phyloP scores from a whole-genome alignment of 2,797 vertebrate genomes.

The Varecia variegata region DNA sequence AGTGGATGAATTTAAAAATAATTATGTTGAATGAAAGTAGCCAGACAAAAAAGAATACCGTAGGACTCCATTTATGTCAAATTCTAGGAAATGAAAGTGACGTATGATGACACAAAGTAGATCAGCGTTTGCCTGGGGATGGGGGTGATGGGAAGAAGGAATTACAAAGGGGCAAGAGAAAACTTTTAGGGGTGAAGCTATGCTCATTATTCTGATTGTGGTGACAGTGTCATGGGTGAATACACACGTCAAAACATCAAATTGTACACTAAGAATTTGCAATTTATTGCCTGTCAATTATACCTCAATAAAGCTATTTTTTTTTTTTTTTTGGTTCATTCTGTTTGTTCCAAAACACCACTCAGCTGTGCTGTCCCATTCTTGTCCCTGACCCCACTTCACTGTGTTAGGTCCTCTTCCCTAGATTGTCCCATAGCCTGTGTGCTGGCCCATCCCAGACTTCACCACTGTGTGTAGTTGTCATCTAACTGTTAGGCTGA shows the following conservation, averaged over 20 bases:
- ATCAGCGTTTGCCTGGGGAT: neutral
- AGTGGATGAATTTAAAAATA: conserved; percentile 23
- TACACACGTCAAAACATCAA: neutral
- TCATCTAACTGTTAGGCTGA: neutral
- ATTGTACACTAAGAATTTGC: neutral
- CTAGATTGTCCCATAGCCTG: neutral
- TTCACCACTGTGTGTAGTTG: neutral
- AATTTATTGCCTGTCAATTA: neutral
- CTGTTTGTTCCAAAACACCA: neutral
- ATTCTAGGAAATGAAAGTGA: neutral
- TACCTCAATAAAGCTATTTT: neutral
- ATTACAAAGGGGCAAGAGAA: neutral
- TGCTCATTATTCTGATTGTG: neutral
- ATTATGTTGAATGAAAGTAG: neutral
- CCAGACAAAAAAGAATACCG: neutral
- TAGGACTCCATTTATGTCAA: neutral
- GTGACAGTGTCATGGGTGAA: neutral
- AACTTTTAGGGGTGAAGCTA: neutral
- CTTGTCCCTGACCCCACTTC: neutral
- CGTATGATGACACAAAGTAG: neutral
- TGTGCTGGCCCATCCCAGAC: too few species aligned
- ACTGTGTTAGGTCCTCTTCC: neutral
- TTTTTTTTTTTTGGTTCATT: neutral
- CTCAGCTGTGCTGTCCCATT: neutral
- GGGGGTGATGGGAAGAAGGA: neutral